Evolutionary conservation across 2,888 invertebrate genomes (phyloP).

Genomic region (Protophormia terraenovae): DNA sequence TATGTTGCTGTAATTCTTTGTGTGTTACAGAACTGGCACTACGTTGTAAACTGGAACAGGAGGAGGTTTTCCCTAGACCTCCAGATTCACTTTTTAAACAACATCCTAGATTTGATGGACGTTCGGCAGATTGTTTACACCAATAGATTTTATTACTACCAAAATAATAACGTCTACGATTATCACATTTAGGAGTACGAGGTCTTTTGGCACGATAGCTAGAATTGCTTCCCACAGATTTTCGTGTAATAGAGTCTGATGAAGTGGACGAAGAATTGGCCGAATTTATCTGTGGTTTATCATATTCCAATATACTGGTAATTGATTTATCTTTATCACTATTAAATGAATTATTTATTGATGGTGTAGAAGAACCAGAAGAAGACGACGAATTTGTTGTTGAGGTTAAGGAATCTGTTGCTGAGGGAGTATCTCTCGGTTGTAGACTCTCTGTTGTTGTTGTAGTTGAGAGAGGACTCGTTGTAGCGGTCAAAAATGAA

Average conservation of each 20-base stretch:
- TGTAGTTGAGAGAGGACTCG: slow-evolving; percentile 48
- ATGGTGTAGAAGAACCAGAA: slow-evolving; percentile 40
- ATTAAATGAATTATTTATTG: slow-evolving; percentile 32
- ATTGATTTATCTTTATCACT: slow-evolving; percentile 60
- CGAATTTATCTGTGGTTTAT: slow-evolving; percentile 25
- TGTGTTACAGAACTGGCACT: slow-evolving; percentile 74
- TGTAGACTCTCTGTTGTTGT: slow-evolving; percentile 35
- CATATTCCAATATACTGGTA: slow-evolving; percentile 32
- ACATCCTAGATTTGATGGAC: not conserved
- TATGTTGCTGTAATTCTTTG: slow-evolving; percentile 69
- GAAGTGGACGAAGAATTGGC: slow-evolving; percentile 56
- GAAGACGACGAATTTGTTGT: slow-evolving; percentile 49
- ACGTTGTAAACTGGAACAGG: slow-evolving; percentile 68
- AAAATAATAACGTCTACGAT: slow-evolving; percentile 74
- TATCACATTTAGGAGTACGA: slow-evolving; percentile 61
- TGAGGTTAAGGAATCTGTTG: slow-evolving; percentile 45
- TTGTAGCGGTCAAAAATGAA: slow-evolving; percentile 77
- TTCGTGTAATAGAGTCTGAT: slow-evolving; percentile 36
- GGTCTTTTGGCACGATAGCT: slow-evolving; percentile 47
- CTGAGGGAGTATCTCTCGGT: not conserved
- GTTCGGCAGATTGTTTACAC: slow-evolving; percentile 74
- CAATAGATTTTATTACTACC: slow-evolving; percentile 77
- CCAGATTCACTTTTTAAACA: slow-evolving; percentile 41
- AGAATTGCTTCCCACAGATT: slow-evolving; percentile 25
- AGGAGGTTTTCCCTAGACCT: not conserved